Evolutionary conservation across 2,888 invertebrate genomes (phyloP), one percentile per base, ranked within the genome.

Genomic region (Saturnia pavonia): DNA sequence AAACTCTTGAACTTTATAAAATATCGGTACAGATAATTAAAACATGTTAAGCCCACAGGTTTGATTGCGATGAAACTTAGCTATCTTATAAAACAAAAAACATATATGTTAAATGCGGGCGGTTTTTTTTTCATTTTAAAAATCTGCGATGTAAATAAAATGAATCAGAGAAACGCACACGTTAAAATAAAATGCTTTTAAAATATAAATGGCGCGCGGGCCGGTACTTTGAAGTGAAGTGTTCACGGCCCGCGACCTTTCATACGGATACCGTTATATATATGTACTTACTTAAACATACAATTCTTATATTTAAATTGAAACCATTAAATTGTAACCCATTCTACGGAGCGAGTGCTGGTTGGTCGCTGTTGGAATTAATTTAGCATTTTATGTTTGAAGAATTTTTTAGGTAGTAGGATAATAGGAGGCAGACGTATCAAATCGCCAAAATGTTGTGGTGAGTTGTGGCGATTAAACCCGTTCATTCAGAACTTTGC

Each of bases 221-320:
- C 57, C 71, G 74, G 71, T 72, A 73, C 77, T 75, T 76, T 80
- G 70, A 73, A 72, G 77, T 78, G 76, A 72, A 82, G 81, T 78
- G 80, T 80, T 77, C 73, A 78, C 76, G 76, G 80, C 75, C 68
- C 74, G 73, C 69, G 72, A 76, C 77, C 73, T 80, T 81, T 80
- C 74, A 82, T 76, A 74, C 76, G 71, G 74, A 69, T 72, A 67
- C 69, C 65, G 68, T 71, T 70, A 71, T 73, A 68, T 75, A 73
- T n/a, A n/a, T n/a, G n/a, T n/a, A 74, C 76, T 76, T 75, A 74
- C 79, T 74, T 77, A 76, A 80, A 78, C 79, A 81, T 80, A 81
- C 80, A 82, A 82, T 76, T 81, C 6, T 79, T 74, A 75, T 77
- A 76, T 79, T 76, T 40, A 65, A 78, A 83, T 79, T 76, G 75